Evolutionary conservation across 2,888 invertebrate genomes (phyloP), one percentile per base, ranked within the genome.

Genomic region (Ptycholaimellus sp.): DNA sequence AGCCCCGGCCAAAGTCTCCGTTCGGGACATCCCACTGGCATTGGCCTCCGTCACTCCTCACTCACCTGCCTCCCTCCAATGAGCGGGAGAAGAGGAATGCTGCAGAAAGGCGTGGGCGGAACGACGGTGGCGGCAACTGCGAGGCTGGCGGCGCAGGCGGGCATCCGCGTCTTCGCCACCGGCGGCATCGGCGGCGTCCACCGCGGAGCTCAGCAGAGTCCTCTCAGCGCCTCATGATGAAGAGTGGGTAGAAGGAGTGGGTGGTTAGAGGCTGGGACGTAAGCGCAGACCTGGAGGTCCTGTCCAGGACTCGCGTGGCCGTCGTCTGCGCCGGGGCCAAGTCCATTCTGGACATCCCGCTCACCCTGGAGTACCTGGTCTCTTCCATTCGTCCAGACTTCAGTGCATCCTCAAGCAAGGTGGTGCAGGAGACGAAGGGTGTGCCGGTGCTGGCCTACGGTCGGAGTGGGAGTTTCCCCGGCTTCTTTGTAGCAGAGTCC

Each of bases 111-210:
- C 19, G 72, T 72, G 53, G 87, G 90, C 1, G 93, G 93, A 1
- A 93, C 93, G 0, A 96, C 96, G 0, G 93, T 96, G 1, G 77
- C 87, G 0, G 85, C 78, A 0, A 96, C 93, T 1, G 73, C 90
- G 64, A 65, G 82, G 23, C 70, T 77, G 6, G 79, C 90, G 1
- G 69, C 77, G 42, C 64, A 70, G 44, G 74, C 73, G 7, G 78
- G 76, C 5, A 82, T 96, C 51, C 69, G 72, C 11, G 68, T 96
- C 35, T 87, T 96, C 66, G 90, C 82, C 2, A 96, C 96, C 20
- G 93, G 93, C 25, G 71, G 72, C 17, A 71, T 75, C 59, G 87
- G 87, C 22, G 96, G 96, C 21, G 93, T 96, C 13, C 96, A 96
- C 61, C 70, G 83, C 5, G 73, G 73, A 33, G 85, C 75, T 1